Evolutionary conservation across 2,113 vertebrate species (phyloP).

Genomic region (Corythornis vintsioides): DNA sequence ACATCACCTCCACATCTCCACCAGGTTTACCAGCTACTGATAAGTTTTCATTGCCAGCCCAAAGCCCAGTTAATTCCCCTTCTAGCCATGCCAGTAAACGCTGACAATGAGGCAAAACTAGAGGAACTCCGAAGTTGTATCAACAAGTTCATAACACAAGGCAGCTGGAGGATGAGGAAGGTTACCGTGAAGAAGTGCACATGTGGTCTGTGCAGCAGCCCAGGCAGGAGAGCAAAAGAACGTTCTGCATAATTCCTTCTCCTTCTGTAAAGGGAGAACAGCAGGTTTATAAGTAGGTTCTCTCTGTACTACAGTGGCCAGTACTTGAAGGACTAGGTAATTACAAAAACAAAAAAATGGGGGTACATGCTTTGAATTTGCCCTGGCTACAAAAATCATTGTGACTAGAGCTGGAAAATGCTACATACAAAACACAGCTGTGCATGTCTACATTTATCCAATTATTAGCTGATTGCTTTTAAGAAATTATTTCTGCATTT

Average conservation of each 20-base stretch:
- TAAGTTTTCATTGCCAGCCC: fast-evolving
- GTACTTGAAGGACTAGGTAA: neutral
- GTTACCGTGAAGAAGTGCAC: neutral
- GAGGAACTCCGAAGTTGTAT: fast-evolving
- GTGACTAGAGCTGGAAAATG: neutral
- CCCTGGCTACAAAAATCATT: neutral
- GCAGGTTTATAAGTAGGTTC: neutral
- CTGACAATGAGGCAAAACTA: neutral
- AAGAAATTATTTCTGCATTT: neutral
- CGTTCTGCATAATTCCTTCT: fast-evolving
- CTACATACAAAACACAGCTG: neutral
- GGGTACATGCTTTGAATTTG: neutral
- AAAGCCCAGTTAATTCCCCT: neutral
- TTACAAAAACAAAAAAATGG: neutral
- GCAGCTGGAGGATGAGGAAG: neutral
- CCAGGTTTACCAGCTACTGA: neutral
- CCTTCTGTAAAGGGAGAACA: fast-evolving
- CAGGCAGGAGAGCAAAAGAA: neutral
- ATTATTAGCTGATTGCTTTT: neutral
- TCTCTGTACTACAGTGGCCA: neutral
- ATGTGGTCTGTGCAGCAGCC: neutral
- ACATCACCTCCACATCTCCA: fast-evolving
- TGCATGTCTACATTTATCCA: neutral
- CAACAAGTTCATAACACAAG: neutral
- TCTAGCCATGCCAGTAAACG: fast-evolving